Conservation (phyloP, 2,888 invertebrate genomes). For the Sisyra nigra region DNA sequence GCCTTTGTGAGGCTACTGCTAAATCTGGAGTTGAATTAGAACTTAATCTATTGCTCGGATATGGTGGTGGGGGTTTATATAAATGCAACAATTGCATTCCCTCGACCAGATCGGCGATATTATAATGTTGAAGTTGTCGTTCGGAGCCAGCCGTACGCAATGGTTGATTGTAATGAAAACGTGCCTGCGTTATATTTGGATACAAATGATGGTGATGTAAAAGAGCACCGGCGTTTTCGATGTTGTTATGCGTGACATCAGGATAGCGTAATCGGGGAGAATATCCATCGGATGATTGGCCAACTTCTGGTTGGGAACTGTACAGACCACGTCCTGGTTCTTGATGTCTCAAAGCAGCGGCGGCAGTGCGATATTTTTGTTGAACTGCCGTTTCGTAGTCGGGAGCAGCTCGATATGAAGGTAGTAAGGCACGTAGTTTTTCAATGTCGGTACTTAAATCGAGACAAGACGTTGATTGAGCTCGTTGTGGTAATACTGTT, state of each 20-base stretch:
- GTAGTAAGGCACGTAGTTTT: slow-evolving; percentile 53
- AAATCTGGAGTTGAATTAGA: slow-evolving; percentile 76
- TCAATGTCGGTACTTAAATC: slow-evolving; percentile 38
- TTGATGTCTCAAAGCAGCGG: slow-evolving; percentile 26
- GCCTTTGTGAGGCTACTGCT: slow-evolving; percentile 46
- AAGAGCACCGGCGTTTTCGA: slow-evolving; percentile 20
- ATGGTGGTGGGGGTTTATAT: slow-evolving; percentile 74
- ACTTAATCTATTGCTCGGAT: slow-evolving; percentile 58
- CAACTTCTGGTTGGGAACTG: slow-evolving; percentile 63
- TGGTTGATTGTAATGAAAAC: slow-evolving; percentile 16
- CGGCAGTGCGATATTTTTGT: slow-evolving; percentile 56
- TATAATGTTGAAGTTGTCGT: slow-evolving; percentile 6
- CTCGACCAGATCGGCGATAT: slow-evolving; percentile 26
- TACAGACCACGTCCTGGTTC: slow-evolving; percentile 26
- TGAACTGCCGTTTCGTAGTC: slow-evolving; percentile 91
- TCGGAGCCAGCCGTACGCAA: slow-evolving; percentile 17
- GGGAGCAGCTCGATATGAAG: slow-evolving; percentile 77
- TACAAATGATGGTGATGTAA: slow-evolving; percentile 16
- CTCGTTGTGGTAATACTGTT: slow-evolving; percentile 28
- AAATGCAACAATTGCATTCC: slow-evolving; percentile 45
- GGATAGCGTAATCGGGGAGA: slow-evolving; percentile 35
- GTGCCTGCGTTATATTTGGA: slow-evolving; percentile 11
- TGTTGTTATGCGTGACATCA: slow-evolving; percentile 42
- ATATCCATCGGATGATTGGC: slow-evolving; percentile 29
- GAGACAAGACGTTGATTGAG: slow-evolving; percentile 48